These are phyloP conservation scores for Drosophila borborema DNA, from an alignment of 2,888 invertebrate species.

Conservation along the genomic window DNA sequence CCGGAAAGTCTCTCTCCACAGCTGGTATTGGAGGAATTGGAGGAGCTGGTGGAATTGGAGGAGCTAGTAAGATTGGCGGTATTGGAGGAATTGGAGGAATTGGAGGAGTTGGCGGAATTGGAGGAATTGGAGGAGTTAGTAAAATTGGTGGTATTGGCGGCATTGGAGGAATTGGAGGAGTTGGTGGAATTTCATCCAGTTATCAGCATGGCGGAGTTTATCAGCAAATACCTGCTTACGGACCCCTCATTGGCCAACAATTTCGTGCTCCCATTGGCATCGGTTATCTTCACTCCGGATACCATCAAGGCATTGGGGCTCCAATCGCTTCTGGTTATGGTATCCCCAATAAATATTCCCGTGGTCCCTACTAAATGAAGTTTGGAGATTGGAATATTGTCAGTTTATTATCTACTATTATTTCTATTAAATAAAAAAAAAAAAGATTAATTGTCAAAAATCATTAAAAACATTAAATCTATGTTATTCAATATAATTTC, in stretches of 20 bases:
- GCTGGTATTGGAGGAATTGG: background rate
- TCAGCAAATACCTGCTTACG: slow-evolving; percentile 1
- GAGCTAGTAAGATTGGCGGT: background rate
- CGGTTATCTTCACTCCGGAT: background rate
- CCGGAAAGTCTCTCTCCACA: background rate
- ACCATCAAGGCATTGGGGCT: slow-evolving; percentile 7
- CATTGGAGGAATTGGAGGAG: background rate
- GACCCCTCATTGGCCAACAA: background rate
- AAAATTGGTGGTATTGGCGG: background rate
- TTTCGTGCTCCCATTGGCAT: slow-evolving; percentile 6
- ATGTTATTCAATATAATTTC: background rate
- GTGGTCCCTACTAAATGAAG: slow-evolving; percentile 27
- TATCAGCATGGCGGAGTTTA: background rate
- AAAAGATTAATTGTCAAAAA: background rate
- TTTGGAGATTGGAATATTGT: too few relatives aligned
- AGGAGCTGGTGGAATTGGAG: background rate
- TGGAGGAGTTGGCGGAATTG: background rate
- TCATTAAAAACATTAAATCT: background rate
- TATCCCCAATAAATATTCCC: slow-evolving; percentile 3
- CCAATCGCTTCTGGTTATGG: background rate
- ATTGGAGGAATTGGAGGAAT: background rate
- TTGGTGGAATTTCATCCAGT: background rate
- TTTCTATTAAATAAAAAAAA: too few relatives aligned
- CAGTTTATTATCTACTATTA: too few relatives aligned
- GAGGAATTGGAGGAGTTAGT: background rate